Evolutionary conservation across 37 sponge, comb jelly and placozoan species (phyloP), one percentile per base, ranked within the genome.

Genomic region (Diacarnus erythraeanus): DNA sequence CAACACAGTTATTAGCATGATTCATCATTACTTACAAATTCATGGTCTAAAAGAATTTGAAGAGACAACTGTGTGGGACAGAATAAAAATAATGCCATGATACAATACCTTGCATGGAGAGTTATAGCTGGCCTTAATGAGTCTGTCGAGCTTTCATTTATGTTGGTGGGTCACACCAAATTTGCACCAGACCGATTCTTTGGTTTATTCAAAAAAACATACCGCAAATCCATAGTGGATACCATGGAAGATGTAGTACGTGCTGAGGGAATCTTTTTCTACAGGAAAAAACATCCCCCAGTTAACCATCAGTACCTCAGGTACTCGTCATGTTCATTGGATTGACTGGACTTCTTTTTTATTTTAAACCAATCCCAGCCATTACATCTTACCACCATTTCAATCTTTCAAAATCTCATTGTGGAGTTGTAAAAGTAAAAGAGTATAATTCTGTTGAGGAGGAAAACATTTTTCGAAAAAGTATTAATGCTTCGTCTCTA

Each of bases 1-100:
- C 23, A 71, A 80, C 57, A 43, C 73, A 22, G 59, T 64, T 12
- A 57, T 81, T 27, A 81, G 81, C 73, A 41, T 72, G 29, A 42
- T 81, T 20, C 81, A 71, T 71, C 73, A 81, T 63, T 81, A 33
- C 63, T 31, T 81, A 43, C 42, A 71, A 47, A 64, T 20, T 20
- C 73, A 69, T 30, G 42, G 72, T 26, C 47, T 42, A 26, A 67
- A 67, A 4, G 42, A 18, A 37, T 40, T 39, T 36, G n/a, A n/a
- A 42, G 26, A 27, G 64, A 38, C 41, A 81, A 71, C 44, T 71
- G 72, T 42, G 72, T 71, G 1, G 72, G 44, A 29, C 72, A 40
- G 27, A 64, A 54, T 18, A 54, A 54, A 54, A 54, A 54, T 18
- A 67, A 67, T 15, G 20, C 20, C 25, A 30, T 64, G 25, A 37